Evolutionary conservation across 2,113 vertebrate species (phyloP).

Genomic region (Anhinga anhinga): DNA sequence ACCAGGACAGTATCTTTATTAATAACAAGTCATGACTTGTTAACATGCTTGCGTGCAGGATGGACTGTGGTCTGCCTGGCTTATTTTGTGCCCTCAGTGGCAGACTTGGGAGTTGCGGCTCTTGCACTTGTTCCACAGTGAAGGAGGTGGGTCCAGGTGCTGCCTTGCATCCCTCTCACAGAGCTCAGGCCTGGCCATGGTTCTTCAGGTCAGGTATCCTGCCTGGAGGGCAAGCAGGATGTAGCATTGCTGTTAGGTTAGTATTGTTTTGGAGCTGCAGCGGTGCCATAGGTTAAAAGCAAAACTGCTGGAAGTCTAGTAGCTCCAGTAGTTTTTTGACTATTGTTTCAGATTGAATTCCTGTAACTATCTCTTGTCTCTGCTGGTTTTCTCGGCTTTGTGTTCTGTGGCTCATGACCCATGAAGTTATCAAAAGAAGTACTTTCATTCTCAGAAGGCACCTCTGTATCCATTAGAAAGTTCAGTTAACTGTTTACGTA

Average conservation of each 20-base stretch:
- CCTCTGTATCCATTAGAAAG: not conserved
- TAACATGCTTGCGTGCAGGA: not conserved
- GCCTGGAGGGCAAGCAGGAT: fast-evolving
- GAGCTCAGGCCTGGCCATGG: not conserved
- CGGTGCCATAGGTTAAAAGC: not conserved
- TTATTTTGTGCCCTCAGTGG: not conserved
- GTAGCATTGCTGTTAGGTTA: fast-evolving
- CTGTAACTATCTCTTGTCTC: not conserved
- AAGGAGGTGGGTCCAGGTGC: not conserved
- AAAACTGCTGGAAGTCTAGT: not conserved
- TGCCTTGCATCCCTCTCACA: not conserved
- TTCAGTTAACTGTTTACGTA: not conserved
- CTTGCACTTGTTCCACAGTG: not conserved
- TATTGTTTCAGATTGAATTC: not conserved
- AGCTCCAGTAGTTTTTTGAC: not conserved
- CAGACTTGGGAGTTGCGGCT: not conserved
- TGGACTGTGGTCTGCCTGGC: not conserved
- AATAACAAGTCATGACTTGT: not conserved
- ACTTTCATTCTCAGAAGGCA: not conserved
- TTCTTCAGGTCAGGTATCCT: not conserved
- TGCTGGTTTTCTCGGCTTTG: not conserved
- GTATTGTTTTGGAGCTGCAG: not conserved
- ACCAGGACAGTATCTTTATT: not conserved
- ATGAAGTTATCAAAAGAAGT: not conserved
- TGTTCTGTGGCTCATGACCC: not conserved